phyloP scores from a whole-genome alignment of 2,888 invertebrate species.

The Plebejus melissa region DNA sequence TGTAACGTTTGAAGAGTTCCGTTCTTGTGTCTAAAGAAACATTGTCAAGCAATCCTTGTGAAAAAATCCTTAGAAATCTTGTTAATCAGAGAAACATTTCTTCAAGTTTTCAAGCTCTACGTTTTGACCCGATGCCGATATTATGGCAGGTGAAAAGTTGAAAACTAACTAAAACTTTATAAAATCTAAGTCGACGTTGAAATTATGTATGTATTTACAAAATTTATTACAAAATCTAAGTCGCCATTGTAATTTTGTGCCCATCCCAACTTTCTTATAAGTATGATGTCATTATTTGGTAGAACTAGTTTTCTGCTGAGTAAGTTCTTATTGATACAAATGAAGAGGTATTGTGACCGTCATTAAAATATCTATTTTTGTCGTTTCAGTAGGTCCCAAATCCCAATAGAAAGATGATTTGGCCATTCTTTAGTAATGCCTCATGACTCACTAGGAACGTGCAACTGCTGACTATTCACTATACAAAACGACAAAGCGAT shows the following conservation, averaged over 20 bases:
- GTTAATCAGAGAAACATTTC: not conserved
- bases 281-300: conserved; percentile 1
- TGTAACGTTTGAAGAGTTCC: not conserved
- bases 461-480: not conserved
- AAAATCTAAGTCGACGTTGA: not conserved
- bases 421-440: not conserved
- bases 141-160: not conserved
- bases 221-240: not conserved
- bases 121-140: no score
- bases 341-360: not conserved
- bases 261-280: not conserved
- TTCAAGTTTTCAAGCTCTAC: not conserved
- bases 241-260: not conserved
- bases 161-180: no score
- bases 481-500: not conserved
- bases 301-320: not conserved
- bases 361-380: conserved; percentile 1
- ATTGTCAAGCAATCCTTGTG: no score
- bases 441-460: not conserved
- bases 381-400: not conserved
- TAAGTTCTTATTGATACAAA: conserved; percentile 17
- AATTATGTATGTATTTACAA: not conserved
- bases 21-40: not conserved
- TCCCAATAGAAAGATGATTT: conserved; percentile 4
- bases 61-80: not conserved